Conservation (phyloP, 2,113 vertebrate species). For the Jacana jacana region DNA sequence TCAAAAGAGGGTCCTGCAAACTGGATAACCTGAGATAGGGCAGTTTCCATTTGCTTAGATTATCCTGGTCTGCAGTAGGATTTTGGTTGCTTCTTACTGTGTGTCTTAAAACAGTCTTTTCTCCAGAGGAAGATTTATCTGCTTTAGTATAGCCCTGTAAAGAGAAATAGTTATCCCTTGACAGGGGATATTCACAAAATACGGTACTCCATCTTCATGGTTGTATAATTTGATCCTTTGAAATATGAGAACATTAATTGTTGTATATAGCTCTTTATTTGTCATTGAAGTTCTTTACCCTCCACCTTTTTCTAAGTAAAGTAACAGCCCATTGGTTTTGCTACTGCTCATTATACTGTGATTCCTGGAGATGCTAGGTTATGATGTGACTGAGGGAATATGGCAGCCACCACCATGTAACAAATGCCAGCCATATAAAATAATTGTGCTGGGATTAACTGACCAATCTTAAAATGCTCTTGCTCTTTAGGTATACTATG, state of each 20-base stretch:
- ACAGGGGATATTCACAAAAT: background rate
- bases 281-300: background rate
- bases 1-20: background rate
- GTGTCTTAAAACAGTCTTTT: background rate
- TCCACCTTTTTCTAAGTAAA: background rate
- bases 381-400: background rate
- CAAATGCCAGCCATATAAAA: background rate
- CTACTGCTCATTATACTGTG: fast-evolving
- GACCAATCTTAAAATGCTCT: background rate
- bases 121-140: background rate
- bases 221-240: background rate
- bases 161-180: background rate
- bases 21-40: background rate
- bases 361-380: background rate
- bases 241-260: background rate
- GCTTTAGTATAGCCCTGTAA: background rate
- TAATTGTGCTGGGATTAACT: background rate
- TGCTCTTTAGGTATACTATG: background rate
- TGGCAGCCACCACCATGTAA: background rate
- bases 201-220: background rate
- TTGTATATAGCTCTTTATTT: background rate
- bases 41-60: background rate
- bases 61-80: background rate
- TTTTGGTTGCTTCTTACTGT: background rate
- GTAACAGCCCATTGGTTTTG: background rate